A percentile compares a stretch with the other conserved stretches of the same genome.
phyloP scores from a whole-genome alignment of 2,888 invertebrate species.

The Pseudoips prasinana region DNA sequence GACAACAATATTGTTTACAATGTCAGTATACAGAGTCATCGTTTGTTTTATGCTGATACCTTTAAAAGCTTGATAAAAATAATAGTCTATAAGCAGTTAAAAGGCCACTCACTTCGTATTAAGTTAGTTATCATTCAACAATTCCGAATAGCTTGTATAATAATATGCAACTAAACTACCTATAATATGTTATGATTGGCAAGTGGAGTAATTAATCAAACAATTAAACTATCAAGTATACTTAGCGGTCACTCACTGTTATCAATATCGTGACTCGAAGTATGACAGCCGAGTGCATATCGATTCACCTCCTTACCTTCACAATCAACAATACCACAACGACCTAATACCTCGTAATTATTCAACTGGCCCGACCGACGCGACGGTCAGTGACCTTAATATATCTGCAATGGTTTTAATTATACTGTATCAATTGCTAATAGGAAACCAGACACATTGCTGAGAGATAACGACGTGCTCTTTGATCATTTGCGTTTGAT shows the following conservation, averaged over 20 bases:
- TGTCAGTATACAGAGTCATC: too few species aligned
- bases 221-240: slow-evolving; percentile 18
- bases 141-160: too few species aligned
- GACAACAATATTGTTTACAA: too few species aligned
- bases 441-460: too few species aligned
- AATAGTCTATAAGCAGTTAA: too few species aligned
- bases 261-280: slow-evolving; percentile 22
- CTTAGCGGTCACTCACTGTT: slow-evolving; percentile 29
- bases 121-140: too few species aligned
- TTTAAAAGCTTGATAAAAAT: too few species aligned
- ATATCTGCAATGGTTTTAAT: slow-evolving; percentile 20
- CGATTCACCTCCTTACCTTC: slow-evolving; percentile 16
- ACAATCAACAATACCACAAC: slow-evolving; percentile 2
- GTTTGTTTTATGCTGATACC: too few species aligned
- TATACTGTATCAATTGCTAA: too few species aligned
- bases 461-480: not conserved
- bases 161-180: too few species aligned
- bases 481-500: not conserved
- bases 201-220: slow-evolving; percentile 16
- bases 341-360: slow-evolving; percentile 32
- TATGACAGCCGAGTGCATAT: slow-evolving; percentile 24
- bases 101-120: too few species aligned
- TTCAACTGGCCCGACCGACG: slow-evolving; percentile 27
- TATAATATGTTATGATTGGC: not conserved
- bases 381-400: slow-evolving; percentile 30